phyloP scores from a whole-genome alignment of 2,888 invertebrate species.

The Conops quadrifasciatus region DNA sequence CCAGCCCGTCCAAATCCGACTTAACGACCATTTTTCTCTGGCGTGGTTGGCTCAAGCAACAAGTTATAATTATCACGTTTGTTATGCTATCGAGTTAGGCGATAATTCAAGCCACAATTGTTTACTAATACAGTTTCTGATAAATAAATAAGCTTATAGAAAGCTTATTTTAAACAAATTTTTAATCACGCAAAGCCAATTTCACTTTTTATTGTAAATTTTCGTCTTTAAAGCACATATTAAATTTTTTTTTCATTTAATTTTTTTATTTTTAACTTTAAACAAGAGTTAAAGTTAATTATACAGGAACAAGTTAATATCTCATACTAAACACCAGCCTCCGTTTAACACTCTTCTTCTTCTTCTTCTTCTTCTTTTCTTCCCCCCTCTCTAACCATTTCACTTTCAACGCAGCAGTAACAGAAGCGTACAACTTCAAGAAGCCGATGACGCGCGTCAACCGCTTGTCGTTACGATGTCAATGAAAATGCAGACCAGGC shows the following conservation, averaged over 20 bases:
- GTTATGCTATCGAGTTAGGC: not conserved
- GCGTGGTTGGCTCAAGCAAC: not conserved
- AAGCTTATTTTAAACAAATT: slow-evolving; percentile 6
- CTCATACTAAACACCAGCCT: too few relatives aligned
- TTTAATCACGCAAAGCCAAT: slow-evolving; percentile 13
- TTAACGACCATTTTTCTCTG: slow-evolving; percentile 40
- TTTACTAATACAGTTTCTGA: not conserved
- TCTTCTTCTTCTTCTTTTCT: too few relatives aligned
- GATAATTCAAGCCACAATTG: not conserved
- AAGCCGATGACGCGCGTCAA: not conserved
- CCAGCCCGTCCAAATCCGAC: slow-evolving; percentile 45
- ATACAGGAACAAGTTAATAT: not conserved
- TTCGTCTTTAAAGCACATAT: too few relatives aligned
- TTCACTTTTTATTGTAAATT: too few relatives aligned
- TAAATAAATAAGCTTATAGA: not conserved
- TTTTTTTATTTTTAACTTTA: slow-evolving; percentile 13
- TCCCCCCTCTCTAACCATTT: too few relatives aligned
- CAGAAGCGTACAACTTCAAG: not conserved
- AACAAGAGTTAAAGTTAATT: not conserved
- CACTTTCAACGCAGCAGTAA: too few relatives aligned
- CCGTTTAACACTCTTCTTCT: too few relatives aligned
- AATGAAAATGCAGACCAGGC: slow-evolving; percentile 26
- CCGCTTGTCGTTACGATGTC: slow-evolving; percentile 7
- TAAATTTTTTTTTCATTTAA: too few relatives aligned
- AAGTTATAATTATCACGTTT: slow-evolving; percentile 4